Percentiles rank a stretch among this genome's conserved stretches.
phyloP scores from a whole-genome alignment of 2,797 vertebrate genomes.

The Falco biarmicus region DNA sequence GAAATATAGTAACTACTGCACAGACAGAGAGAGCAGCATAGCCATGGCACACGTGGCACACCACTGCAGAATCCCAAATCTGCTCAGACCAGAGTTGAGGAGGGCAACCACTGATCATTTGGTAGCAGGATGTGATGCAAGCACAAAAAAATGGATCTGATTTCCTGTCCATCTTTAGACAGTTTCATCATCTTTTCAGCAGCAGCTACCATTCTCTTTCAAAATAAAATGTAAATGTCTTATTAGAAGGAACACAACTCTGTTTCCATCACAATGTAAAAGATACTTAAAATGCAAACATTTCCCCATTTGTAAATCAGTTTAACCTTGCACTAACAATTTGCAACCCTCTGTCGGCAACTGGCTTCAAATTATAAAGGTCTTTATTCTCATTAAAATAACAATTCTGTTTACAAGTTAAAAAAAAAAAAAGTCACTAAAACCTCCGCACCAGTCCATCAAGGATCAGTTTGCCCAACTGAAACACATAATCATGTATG shows the following conservation, averaged over 20 bases:
- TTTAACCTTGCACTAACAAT: neutral
- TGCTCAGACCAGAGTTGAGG: neutral
- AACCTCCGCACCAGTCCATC: neutral
- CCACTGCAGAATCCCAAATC: neutral
- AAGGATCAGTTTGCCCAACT: neutral
- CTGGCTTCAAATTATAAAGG: neutral
- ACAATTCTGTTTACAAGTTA: neutral
- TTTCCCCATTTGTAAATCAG: neutral
- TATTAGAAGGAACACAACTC: neutral
- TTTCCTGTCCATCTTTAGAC: neutral
- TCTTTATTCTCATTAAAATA: neutral
- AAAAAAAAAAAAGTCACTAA: neutral
- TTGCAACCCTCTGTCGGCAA: neutral
- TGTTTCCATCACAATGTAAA: neutral
- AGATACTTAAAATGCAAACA: neutral
- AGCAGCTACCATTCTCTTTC: neutral
- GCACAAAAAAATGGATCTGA: neutral
- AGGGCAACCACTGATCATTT: neutral
- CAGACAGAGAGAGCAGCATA: neutral
- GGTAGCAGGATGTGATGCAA: neutral
- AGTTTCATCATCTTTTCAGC: neutral
- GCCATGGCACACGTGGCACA: neutral
- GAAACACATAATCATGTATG: neutral
- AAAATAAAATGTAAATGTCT: neutral
- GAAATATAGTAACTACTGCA: neutral